Evolutionary conservation across 2,113 vertebrate species (phyloP), one percentile per base, ranked within the genome.

Genomic region (Centropus unirufus): DNA sequence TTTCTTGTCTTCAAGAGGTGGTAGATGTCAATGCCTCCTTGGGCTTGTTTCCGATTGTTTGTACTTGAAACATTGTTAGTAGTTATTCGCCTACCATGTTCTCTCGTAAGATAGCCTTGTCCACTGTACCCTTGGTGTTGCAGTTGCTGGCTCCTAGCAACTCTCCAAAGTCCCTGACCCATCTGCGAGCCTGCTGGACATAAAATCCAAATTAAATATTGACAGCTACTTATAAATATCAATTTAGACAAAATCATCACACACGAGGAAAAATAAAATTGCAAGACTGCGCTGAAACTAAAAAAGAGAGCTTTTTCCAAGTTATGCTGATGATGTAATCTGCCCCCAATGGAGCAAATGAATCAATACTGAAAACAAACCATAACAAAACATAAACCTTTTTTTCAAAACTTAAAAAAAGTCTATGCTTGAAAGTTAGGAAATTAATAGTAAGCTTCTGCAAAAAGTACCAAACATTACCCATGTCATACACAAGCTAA

Each of bases 91-190:
- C 98, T 92, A 81, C 96, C 96, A 93, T 98, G 97, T 55, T 98
- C 97, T 93, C 98, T 98, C 73, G 93, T 80, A 44, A 98, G 96
- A 97, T 95, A 98, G 83, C 97, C 97, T 95, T 97, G 98, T 34
- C 98, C 99, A 27, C 96, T 97, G 23, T 98, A 98, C 81, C 98
- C 98, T 97, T 99, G 98, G 72, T 98, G 98, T 72, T 99, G 99
- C 87, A 99, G 97, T 95, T 99, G 99, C 97, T 99, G 99, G 98
- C 98, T 99, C 97, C 99, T 99, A 97, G 98, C 98, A 94, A 99
- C 98, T 98, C 99, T 99, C 99, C 99, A 99, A 97, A 99, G 98
- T 96, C 98, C 99, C 95, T 99, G 99, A 99, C 99, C 99, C 99
- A 99, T 99, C 99, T 99, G 98, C 95, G 85, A 97, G 96, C 94